Percentiles rank a stretch among this genome's conserved stretches.
Evolutionary conservation across 2,113 vertebrate species (phyloP).

Genomic region (Poeciliopsis occidentalis): DNA sequence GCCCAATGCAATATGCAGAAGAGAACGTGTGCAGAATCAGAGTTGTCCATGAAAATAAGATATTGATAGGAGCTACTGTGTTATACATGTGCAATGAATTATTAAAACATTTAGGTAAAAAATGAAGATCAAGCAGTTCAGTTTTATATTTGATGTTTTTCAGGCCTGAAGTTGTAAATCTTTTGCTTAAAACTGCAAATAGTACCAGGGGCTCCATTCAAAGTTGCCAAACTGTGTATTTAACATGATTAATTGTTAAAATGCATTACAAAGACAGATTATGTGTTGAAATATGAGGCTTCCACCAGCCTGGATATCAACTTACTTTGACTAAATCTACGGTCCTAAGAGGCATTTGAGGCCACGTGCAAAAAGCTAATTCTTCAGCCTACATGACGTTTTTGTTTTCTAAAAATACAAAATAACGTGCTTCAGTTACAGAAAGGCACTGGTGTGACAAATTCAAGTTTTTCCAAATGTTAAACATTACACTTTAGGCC

Average conservation of each 20-base stretch:
- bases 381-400: background rate
- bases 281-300: background rate
- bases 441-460: constrained; percentile 3
- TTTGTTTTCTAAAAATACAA: background rate
- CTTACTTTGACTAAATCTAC: background rate
- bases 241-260: background rate
- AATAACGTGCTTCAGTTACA: constrained; percentile 2
- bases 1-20: background rate
- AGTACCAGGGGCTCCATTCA: background rate
- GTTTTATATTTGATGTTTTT: no score
- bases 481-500: no score
- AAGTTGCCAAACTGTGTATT: background rate
- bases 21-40: background rate
- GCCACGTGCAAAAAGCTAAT: no score
- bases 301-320: no score
- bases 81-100: background rate
- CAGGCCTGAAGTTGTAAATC: background rate
- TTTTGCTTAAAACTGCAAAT: background rate
- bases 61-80: background rate
- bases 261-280: background rate
- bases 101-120: background rate
- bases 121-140: no score
- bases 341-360: background rate
- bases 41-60: background rate
- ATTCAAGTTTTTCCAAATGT: background rate